Evolutionary conservation across 2,888 invertebrate species (phyloP).

Genomic region (Mimumesa dahlbomi): DNA sequence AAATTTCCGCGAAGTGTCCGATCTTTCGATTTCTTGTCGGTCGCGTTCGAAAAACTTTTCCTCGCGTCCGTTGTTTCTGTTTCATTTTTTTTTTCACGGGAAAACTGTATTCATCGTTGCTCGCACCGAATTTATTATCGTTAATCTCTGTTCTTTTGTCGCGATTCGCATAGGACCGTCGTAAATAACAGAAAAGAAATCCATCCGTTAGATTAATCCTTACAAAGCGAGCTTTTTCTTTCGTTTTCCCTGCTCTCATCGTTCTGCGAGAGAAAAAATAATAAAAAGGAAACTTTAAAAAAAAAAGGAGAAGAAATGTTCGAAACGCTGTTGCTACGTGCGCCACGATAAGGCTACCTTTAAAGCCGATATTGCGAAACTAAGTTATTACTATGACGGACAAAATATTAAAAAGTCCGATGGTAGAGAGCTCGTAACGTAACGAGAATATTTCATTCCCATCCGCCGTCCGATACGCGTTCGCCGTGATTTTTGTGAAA

Average conservation of each 20-base stretch:
- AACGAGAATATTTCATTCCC: conserved; percentile 1
- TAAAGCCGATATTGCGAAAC: conserved; percentile 48
- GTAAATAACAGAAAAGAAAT: too few relatives aligned
- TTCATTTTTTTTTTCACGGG: too few relatives aligned
- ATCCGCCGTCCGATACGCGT: neutral
- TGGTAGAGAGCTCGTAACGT: neutral
- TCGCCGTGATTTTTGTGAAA: neutral
- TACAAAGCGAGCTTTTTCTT: neutral
- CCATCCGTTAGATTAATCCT: too few relatives aligned
- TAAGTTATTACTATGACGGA: conserved; percentile 12
- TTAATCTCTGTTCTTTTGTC: too few relatives aligned
- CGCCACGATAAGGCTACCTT: conserved; percentile 36
- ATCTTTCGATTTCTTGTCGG: neutral
- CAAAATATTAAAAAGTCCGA: conserved; percentile 18
- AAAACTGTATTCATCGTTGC: too few relatives aligned
- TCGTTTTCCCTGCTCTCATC: neutral
- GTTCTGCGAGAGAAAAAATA: too few relatives aligned
- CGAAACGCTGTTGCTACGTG: conserved; percentile 52
- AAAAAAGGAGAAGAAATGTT: too few relatives aligned
- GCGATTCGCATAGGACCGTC: too few relatives aligned
- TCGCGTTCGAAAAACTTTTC: neutral
- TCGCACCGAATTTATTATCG: too few relatives aligned
- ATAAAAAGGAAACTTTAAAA: too few relatives aligned
- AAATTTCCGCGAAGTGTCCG: neutral
- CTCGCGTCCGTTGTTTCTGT: too few relatives aligned